Base-by-base conservation (phyloP, 2,797 vertebrate species). In the Psittacula echo region DNA sequence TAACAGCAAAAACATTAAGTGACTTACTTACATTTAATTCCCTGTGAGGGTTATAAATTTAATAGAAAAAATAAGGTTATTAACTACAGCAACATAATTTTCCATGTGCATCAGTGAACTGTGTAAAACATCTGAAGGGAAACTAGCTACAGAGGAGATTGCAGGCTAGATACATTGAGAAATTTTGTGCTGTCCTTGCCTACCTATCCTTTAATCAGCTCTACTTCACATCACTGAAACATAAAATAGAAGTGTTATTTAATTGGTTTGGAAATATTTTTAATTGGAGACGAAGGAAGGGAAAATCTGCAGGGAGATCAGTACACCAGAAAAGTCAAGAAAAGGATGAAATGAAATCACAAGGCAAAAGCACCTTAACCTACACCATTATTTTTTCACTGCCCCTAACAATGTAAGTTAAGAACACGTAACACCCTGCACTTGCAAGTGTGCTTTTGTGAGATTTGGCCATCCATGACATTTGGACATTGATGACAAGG, bases 111-210 rank as follows among this genome's bases (percentile, higher is more conserved):
- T 32, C 94, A 96, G 70, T 95, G 95, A 96, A 93, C 93, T 87
- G 94, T 96, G 91, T 96, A 96, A 95, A 94, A 95, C 88, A 87
- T 93, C 90, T 91, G 88, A 96, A 94, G 90, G 91, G 85, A 96
- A 94, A 82, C 85, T 86, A 92, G 79, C 64, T 93, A 77, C 39
- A 91, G 51, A 85, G 65, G 61, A 85, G 86, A 87, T 37, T 89
- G 34, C 44, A 92, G 53, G n/a, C 50, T 62, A 85, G 72, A 89
- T 89, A 87, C 65, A 71, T 34, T 26, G 50, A 85, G 74, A 94
- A 90, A 85, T 85, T 82, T 87, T 95, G 45, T 75, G 45, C 54
- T 93, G 86, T 64, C 72, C 87, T 96, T 95, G 81, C 50, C 70
- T 81, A 70, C 68, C 75, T 92, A 73, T 81, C 47, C 79, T 89